phyloP scores from a whole-genome alignment of 2,113 vertebrate genomes.

The Corythornis vintsioides region DNA sequence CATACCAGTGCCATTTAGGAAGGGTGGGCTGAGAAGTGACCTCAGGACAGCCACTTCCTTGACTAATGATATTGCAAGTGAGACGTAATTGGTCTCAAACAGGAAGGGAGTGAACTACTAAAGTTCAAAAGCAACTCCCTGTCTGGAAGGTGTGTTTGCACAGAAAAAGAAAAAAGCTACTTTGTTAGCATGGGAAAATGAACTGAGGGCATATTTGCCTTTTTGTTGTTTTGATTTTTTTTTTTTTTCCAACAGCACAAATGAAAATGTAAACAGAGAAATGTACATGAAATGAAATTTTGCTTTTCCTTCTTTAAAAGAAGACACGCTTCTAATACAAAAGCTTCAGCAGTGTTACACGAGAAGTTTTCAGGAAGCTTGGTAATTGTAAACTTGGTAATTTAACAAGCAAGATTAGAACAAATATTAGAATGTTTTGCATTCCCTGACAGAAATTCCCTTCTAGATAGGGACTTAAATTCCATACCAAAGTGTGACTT shows the following conservation, averaged over 20 bases:
- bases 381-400: neutral
- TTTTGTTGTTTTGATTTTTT: neutral
- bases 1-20: conserved; percentile 5
- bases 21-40: conserved; percentile 45
- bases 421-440: neutral
- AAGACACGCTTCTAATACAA: neutral
- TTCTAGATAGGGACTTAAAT: neutral
- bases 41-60: conserved; percentile 56
- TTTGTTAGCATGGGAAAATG: conserved; percentile 53
- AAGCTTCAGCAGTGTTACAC: neutral
- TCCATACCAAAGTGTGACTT: neutral
- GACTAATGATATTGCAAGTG: conserved; percentile 53
- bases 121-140: conserved; percentile 57
- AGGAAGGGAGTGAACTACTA: conserved; percentile 63
- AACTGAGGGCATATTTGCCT: conserved; percentile 33
- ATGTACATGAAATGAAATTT: neutral
- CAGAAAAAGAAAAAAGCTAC: conserved; percentile 35
- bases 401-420: neutral
- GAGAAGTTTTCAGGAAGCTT: neutral
- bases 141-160: conserved; percentile 58
- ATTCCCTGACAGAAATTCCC: neutral
- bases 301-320: neutral
- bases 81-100: conserved; percentile 57
- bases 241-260: neutral
- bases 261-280: conserved; percentile 22